A percentile compares a stretch with the other conserved stretches of the same genome.
These are phyloP conservation scores for Drosophila neotestacea DNA, from an alignment of 2,888 invertebrate species.

Conservation along the genomic window DNA sequence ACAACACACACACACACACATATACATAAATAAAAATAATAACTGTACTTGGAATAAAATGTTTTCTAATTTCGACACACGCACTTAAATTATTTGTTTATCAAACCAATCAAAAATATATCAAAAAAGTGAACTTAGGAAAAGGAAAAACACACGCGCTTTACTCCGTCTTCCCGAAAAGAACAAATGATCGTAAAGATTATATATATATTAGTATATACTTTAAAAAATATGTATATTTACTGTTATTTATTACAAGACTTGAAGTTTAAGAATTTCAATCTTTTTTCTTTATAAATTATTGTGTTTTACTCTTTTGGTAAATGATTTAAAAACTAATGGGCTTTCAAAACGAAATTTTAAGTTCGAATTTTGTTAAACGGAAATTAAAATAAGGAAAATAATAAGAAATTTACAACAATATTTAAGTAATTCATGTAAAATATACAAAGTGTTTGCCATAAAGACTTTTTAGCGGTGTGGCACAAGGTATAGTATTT, in stretches of 20 bases:
- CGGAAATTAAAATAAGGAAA: conserved; percentile 29
- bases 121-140: conserved; percentile 35
- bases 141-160: conserved; percentile 42
- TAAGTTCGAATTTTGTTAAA: conserved; percentile 38
- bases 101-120: conserved; percentile 34
- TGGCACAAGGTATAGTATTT: conserved; percentile 13
- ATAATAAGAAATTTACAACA: conserved; percentile 63
- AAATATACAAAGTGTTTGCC: conserved; percentile 70
- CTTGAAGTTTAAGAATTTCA: conserved; percentile 1
- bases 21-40: background rate
- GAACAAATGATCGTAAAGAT: conserved; percentile 33
- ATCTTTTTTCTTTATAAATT: background rate
- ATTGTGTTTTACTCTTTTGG: conserved; percentile 24
- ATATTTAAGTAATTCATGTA: conserved; percentile 66
- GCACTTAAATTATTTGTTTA: conserved; percentile 18
- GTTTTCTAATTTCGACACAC: too few relatives aligned
- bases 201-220: conserved; percentile 19
- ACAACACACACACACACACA: conserved; percentile 40
- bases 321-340: conserved; percentile 83
- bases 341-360: conserved; percentile 64
- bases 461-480: conserved; percentile 30
- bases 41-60: background rate
- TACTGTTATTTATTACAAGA: background rate
- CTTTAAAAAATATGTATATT: conserved; percentile 11
- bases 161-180: background rate